These are phyloP conservation scores for Oxyura jamaicensis DNA, from an alignment of 2,113 vertebrate genomes.

Conservation along the genomic window DNA sequence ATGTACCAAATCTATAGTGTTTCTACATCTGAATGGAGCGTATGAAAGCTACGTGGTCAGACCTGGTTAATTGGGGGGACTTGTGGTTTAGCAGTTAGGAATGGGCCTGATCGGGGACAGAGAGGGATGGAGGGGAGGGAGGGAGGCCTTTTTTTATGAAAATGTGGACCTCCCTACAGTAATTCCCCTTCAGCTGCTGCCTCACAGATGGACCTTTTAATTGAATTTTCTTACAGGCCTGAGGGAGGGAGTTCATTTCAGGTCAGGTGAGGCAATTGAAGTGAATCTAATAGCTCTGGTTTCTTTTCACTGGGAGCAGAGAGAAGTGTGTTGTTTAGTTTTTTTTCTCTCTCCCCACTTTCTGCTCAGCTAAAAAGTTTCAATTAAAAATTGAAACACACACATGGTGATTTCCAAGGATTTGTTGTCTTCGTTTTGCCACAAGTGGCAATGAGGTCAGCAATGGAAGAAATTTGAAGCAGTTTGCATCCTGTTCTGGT, in stretches of 20 bases:
- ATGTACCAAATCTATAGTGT: constrained; percentile 30
- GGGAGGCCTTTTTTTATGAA: constrained; percentile 76
- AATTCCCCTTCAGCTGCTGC: constrained; percentile 79
- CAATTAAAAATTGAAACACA: constrained; percentile 76
- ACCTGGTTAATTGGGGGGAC: constrained; percentile 73
- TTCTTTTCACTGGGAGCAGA: constrained; percentile 69
- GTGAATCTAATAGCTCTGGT: constrained; percentile 74
- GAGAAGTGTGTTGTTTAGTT: constrained; percentile 69
- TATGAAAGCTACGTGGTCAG: constrained; percentile 69
- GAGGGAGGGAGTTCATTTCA: constrained; percentile 79
- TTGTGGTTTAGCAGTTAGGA: constrained; percentile 63
- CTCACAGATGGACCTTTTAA: constrained; percentile 84
- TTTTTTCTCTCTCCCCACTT: neutral
- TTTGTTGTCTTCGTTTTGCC: constrained; percentile 66
- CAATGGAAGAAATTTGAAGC: constrained; percentile 47
- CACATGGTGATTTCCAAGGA: constrained; percentile 67
- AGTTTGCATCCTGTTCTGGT: constrained; percentile 36
- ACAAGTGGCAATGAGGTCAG: constrained; percentile 46
- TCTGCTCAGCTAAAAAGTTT: constrained; percentile 60
- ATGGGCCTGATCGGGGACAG: constrained; percentile 38
- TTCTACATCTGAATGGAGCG: constrained; percentile 63
- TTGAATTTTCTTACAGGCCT: constrained; percentile 83
- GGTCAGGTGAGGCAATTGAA: constrained; percentile 81
- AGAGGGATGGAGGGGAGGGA: neutral
- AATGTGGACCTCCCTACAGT: constrained; percentile 74